phyloP scores from a whole-genome alignment of 2,113 vertebrate species.

The Siniperca knerii region DNA sequence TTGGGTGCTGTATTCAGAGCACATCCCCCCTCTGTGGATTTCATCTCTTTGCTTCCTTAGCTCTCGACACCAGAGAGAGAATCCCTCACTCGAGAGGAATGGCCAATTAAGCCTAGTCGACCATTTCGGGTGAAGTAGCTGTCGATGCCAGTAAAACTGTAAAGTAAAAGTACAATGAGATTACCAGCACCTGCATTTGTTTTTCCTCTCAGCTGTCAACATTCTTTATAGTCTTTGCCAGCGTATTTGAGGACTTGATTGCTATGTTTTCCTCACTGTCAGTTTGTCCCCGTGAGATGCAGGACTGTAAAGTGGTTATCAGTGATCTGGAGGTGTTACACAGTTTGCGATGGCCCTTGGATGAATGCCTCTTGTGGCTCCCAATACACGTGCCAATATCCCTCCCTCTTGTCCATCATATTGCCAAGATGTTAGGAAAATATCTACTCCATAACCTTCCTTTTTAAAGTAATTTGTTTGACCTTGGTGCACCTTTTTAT shows the following conservation, averaged over 20 bases:
- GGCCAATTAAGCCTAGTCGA: conserved; percentile 72
- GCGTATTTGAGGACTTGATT: conserved; percentile 44
- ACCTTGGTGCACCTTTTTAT: conserved; percentile 50
- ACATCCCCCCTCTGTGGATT: conserved; percentile 54
- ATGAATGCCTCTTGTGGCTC: neutral
- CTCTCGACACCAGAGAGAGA: conserved; percentile 52
- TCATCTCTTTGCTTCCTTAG: conserved; percentile 59
- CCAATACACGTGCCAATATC: neutral
- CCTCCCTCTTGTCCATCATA: conserved; percentile 6
- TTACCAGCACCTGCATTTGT: conserved; percentile 45
- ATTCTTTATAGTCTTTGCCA: conserved; percentile 31
- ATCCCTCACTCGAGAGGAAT: conserved; percentile 57
- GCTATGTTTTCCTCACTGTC: conserved; percentile 2
- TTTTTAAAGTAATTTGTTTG: conserved; percentile 34
- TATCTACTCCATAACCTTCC: neutral
- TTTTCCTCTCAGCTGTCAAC: conserved; percentile 37
- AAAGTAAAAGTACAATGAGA: conserved; percentile 58
- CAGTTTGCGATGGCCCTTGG: conserved; percentile 1
- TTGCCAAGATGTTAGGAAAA: neutral
- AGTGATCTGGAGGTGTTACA: conserved; percentile 9
- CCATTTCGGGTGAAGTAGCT: conserved; percentile 66
- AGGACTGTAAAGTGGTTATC: conserved; percentile 16
- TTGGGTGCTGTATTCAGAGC: conserved; percentile 51
- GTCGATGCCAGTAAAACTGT: conserved; percentile 62
- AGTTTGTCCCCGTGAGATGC: neutral